Evolutionary conservation across 2,888 invertebrate genomes (phyloP), one percentile per base, ranked within the genome.

Genomic region (Lithophane leautieri): DNA sequence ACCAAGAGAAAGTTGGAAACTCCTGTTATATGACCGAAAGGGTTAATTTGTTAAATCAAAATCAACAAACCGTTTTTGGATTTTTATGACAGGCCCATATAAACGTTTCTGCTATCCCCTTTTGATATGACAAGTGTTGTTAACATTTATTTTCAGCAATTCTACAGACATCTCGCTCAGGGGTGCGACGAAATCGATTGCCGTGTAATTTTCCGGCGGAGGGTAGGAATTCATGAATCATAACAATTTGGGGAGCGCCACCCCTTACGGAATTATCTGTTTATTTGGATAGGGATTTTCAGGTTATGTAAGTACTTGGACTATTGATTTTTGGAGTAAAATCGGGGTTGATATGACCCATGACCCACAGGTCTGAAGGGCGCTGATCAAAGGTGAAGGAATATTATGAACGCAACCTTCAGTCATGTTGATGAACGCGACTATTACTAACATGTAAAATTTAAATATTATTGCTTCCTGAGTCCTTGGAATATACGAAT

Each of bases 121-220:
- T 73, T 68, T 28, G n/a, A 22, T 44, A 8, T 54, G 70, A 61
- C 50, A 68, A 58, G 12, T 63, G 50, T 56, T 62, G 63, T 65
- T 62, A 83, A 75, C 65, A 81, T 83, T 82, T 71, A 83, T 81
- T 80, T 83, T 58, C 44, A 61, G 54, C 66, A 34, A 70, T 84
- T 80, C 60, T 28, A 67, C 58, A 52, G 71, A 63, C 70, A 69
- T 44, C 63, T 44, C 79, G 71, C 42, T 52, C 67, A 60, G 70
- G 69, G 78, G 73, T 47, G 79, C 71, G 72, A 78, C 70, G 70
- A 61, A 83, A 80, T 88, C 82, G 80, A 84, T 81, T 79, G 83
- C 78, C 58, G 73, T 86, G 78, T 85, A 88, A 90, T 90, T 89
- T 88, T 76, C 73, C 88, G 84, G 79, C 72, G 77, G 76, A 83